These are phyloP conservation scores for Calephelis perditalis DNA, from an alignment of 2,888 invertebrate species.

Conservation along the genomic window DNA sequence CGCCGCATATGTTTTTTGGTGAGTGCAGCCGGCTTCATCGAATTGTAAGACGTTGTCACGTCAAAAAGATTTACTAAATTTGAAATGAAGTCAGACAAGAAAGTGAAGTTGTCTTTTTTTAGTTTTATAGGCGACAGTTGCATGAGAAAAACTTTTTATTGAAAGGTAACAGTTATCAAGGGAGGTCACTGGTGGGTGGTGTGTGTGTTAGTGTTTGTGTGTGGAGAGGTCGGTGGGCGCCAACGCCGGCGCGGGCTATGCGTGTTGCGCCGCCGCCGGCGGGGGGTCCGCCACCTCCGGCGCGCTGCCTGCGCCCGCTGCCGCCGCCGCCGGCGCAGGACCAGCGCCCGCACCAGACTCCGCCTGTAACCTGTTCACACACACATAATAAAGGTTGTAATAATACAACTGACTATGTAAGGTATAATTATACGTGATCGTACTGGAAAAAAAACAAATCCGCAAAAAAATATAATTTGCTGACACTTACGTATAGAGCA, in stretches of 20 bases:
- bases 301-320: slow-evolving; percentile 25
- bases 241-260: slow-evolving; percentile 15
- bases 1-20: too few species aligned
- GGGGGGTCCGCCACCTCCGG: slow-evolving; percentile 22
- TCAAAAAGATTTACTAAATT: too few species aligned
- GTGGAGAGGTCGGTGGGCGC: background rate
- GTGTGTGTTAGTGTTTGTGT: background rate
- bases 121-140: background rate
- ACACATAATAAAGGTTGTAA: background rate
- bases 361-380: slow-evolving; percentile 44
- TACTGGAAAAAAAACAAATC: too few species aligned
- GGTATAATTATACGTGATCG: too few species aligned
- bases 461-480: too few species aligned
- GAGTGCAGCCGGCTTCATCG: too few species aligned
- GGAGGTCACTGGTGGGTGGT: background rate
- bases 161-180: too few species aligned
- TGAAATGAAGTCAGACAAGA: background rate
- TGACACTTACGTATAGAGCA: too few species aligned
- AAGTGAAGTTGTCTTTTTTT: background rate
- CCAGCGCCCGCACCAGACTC: slow-evolving; percentile 25
- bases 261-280: slow-evolving; percentile 20
- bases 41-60: too few species aligned
- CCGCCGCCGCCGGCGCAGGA: slow-evolving; percentile 22
- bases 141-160: too few species aligned
- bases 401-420: too few species aligned